Conservation (phyloP, 2,113 vertebrate species). For the Syngnathus floridae region DNA sequence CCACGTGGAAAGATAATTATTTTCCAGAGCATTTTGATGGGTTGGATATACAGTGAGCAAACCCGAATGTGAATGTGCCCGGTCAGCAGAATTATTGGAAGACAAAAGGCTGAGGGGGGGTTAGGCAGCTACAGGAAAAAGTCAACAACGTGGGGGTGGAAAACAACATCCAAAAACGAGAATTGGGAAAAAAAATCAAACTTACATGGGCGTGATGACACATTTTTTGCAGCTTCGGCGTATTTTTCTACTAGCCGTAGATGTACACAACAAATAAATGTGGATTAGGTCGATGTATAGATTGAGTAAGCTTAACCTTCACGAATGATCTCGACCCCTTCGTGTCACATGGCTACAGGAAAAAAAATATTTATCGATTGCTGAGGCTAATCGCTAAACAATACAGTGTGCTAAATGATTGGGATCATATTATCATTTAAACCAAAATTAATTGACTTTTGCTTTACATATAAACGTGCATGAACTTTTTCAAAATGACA, state of each 20-base stretch:
- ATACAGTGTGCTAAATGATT: background rate
- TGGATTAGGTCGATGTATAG: too few relatives aligned
- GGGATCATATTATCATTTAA: background rate
- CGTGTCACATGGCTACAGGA: too few relatives aligned
- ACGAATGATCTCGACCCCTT: too few relatives aligned
- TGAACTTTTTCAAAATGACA: background rate
- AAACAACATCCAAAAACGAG: constrained; percentile 10
- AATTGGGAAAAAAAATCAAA: constrained; percentile 16
- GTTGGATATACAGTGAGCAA: constrained; percentile 6
- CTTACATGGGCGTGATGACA: background rate
- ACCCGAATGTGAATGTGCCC: constrained; percentile 23
- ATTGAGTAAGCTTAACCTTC: too few relatives aligned
- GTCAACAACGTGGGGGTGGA: constrained; percentile 4
- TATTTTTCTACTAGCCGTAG: constrained; percentile 8
- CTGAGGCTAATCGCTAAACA: background rate
- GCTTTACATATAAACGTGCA: background rate
- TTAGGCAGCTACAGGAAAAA: constrained; percentile 15
- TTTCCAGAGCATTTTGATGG: background rate
- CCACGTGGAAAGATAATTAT: constrained; percentile 25
- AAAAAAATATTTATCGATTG: too few relatives aligned
- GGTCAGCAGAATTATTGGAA: constrained; percentile 24
- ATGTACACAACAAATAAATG: background rate
- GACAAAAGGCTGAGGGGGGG: constrained; percentile 8
- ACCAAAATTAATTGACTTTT: background rate
- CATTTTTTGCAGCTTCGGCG: constrained; percentile 18